phyloP scores from a whole-genome alignment of 2,113 vertebrate species.

The Motacilla alba region DNA sequence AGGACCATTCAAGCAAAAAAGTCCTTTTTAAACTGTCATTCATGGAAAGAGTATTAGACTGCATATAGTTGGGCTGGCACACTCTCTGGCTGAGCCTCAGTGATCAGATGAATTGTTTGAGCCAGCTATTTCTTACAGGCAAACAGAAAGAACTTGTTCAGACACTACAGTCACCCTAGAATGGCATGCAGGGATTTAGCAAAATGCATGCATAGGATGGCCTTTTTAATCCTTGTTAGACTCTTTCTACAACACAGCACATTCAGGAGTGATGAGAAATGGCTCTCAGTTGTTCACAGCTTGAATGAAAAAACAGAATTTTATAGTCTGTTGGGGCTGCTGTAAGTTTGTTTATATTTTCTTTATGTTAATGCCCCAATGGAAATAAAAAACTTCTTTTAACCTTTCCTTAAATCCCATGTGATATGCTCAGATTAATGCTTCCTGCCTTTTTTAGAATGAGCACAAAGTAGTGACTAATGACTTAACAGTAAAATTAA shows the following conservation, averaged over 20 bases:
- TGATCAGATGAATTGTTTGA: conserved; percentile 63
- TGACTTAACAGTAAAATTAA: conserved; percentile 46
- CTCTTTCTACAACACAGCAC: conserved; percentile 36
- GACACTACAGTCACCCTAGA: conserved; percentile 49
- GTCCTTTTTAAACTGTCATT: conserved; percentile 54
- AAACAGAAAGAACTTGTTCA: conserved; percentile 70
- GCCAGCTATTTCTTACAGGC: conserved; percentile 62
- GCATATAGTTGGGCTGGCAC: conserved; percentile 34
- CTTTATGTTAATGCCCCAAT: background rate
- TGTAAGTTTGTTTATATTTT: conserved; percentile 21
- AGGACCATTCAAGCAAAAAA: conserved; percentile 63
- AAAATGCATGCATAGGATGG: conserved; percentile 47
- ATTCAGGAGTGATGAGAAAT: conserved; percentile 55
- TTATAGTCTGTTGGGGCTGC: background rate
- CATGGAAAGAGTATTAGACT: conserved; percentile 56
- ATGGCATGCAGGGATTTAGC: conserved; percentile 62
- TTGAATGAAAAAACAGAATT: background rate
- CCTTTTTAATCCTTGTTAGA: conserved; percentile 67
- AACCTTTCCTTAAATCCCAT: background rate
- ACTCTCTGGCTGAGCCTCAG: conserved; percentile 49
- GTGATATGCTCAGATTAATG: conserved; percentile 22
- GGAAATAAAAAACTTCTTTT: conserved; percentile 10
- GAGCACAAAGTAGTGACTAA: conserved; percentile 51
- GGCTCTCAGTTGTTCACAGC: conserved; percentile 4
- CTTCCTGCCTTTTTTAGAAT: conserved; percentile 35